phyloP scores from a whole-genome alignment of 92 coral and sea anemone species.

The Virgularia gustaviana region DNA sequence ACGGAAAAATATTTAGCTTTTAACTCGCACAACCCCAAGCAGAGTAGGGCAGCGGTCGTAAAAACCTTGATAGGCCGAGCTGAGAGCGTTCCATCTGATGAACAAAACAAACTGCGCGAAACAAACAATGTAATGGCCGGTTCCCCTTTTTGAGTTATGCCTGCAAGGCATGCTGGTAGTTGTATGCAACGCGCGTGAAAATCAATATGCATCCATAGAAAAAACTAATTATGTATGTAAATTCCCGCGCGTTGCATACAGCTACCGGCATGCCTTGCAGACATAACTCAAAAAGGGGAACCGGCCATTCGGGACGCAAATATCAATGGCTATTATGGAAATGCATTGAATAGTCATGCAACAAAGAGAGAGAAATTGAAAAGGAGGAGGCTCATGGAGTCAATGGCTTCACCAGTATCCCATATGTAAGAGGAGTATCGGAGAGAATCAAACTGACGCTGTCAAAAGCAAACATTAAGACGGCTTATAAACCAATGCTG shows the following conservation, averaged over 20 bases:
- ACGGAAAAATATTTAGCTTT: neutral
- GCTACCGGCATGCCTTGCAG: too few species aligned
- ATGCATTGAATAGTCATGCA: neutral
- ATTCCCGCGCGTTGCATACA: too few species aligned
- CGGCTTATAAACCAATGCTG: neutral
- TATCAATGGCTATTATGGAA: neutral
- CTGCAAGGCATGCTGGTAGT: too few species aligned
- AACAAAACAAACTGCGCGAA: neutral
- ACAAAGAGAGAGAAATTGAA: neutral
- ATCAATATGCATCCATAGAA: too few species aligned
- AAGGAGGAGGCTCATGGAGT: neutral
- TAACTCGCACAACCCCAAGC: neutral
- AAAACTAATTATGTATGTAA: too few species aligned
- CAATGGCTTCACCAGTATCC: neutral
- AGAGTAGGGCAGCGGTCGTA: constrained; percentile 2
- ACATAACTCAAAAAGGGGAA: too few species aligned
- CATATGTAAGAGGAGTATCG: neutral
- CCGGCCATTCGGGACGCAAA: neutral
- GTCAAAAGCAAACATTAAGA: neutral
- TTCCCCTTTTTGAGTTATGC: too few species aligned
- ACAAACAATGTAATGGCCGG: too few species aligned
- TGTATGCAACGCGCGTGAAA: too few species aligned
- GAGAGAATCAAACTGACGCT: neutral
- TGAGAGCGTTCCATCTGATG: neutral
- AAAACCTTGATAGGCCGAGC: neutral